phyloP scores from a whole-genome alignment of 1,140 invertebrate species.

The Camponotus floridanus region DNA sequence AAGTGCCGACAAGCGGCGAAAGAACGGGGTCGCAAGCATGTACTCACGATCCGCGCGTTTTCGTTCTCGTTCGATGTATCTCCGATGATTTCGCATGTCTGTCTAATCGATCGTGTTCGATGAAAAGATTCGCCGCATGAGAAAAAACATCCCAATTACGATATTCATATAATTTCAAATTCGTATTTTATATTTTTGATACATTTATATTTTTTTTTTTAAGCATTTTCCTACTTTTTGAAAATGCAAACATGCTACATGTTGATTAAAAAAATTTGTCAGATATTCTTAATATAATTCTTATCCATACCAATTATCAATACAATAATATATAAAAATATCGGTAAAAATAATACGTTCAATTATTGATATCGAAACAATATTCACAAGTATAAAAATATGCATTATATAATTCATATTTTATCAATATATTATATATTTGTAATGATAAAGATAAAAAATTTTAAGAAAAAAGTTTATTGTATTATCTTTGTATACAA shows the following conservation, averaged over 20 bases:
- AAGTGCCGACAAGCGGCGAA: conserved; percentile 61
- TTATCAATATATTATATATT: not conserved
- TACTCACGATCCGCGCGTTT: conserved; percentile 50
- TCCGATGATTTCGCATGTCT: not conserved
- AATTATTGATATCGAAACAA: not conserved
- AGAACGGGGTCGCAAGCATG: conserved; percentile 49
- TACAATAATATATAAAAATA: not conserved
- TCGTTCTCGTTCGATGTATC: conserved; percentile 58
- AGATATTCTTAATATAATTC: too few species aligned
- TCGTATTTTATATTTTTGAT: conserved; percentile 1
- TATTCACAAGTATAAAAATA: not conserved
- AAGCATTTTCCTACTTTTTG: not conserved
- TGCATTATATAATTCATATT: not conserved
- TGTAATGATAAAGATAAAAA: not conserved
- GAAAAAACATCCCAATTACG: not conserved
- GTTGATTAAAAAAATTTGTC: not conserved
- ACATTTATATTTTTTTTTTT: not conserved
- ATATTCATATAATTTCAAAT: not conserved
- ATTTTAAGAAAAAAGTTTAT: not conserved
- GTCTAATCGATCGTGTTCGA: not conserved
- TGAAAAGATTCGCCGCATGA: not conserved
- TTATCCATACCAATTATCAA: not conserved
- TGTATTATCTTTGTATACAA: not conserved
- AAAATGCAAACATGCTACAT: not conserved
- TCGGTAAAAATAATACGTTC: not conserved